Percentiles rank a stretch among this genome's conserved stretches.
phyloP scores from a whole-genome alignment of 2,797 vertebrate species.

The Mycteria americana region DNA sequence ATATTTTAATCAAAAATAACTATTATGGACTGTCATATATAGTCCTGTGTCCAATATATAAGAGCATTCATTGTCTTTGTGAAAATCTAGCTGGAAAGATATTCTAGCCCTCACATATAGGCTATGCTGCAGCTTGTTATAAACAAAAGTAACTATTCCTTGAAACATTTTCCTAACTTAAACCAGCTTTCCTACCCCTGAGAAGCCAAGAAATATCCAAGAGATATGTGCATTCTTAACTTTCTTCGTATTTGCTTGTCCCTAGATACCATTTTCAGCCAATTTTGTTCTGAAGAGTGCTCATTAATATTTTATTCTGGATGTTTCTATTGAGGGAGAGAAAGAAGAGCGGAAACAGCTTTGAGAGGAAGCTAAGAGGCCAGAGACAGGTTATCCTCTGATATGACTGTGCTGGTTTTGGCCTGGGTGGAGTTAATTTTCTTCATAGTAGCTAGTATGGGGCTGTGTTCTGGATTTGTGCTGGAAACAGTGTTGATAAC shows the following conservation, averaged over 20 bases:
- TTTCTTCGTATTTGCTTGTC: background rate
- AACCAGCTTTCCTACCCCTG: background rate
- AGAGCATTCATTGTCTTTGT: background rate
- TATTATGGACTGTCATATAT: background rate
- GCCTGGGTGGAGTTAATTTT: too few relatives aligned
- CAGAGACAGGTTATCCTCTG: slow-evolving; percentile 20
- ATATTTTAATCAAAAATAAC: background rate
- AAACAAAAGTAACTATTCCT: background rate
- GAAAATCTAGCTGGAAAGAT: background rate
- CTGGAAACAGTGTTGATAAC: too few relatives aligned
- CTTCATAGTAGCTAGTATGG: too few relatives aligned
- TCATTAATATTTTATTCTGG: slow-evolving; percentile 27
- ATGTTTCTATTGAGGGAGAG: slow-evolving; percentile 40
- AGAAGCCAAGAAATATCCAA: background rate
- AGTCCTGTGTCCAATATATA: background rate
- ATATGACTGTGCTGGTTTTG: background rate
- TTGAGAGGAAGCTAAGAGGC: slow-evolving; percentile 47
- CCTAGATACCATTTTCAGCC: background rate
- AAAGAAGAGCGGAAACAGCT: slow-evolving; percentile 38
- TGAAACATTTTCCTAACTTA: background rate
- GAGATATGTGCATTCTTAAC: background rate
- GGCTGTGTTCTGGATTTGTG: too few relatives aligned
- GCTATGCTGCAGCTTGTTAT: background rate
- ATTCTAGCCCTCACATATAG: background rate
- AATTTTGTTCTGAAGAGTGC: background rate